Evolutionary conservation across 2,797 vertebrate genomes (phyloP).

Genomic region (Pipistrellus kuhlii): DNA sequence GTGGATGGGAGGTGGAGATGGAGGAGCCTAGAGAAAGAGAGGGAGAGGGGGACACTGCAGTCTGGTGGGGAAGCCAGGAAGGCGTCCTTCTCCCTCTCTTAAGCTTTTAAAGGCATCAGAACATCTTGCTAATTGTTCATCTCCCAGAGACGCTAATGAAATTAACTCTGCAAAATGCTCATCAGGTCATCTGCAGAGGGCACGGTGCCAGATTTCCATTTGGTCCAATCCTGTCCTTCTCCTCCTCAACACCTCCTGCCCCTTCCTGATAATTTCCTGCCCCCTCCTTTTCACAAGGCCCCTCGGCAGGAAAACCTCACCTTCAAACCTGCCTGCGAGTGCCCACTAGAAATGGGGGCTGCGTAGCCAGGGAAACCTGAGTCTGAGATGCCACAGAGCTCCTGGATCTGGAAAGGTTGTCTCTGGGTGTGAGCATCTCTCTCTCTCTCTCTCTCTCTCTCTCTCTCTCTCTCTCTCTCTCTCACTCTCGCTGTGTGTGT

Average conservation of each 20-base stretch:
- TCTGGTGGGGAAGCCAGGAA: conserved; percentile 16
- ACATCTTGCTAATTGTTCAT: conserved; percentile 87
- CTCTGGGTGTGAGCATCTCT: neutral
- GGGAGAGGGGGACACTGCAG: neutral
- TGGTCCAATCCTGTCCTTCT: neutral
- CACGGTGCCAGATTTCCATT: conserved; percentile 62
- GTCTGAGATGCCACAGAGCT: neutral
- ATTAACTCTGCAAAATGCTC: conserved; percentile 80
- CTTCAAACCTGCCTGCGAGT: conserved; percentile 24
- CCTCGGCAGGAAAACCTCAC: conserved; percentile 29
- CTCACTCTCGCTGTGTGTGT: neutral
- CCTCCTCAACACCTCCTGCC: conserved; percentile 13
- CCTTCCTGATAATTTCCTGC: neutral
- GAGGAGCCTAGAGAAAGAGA: conserved; percentile 11
- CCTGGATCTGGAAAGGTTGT: neutral
- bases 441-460: too few relatives aligned
- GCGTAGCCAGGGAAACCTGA: conserved; percentile 61
- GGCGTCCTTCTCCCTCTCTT: conserved; percentile 63
- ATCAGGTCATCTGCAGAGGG: conserved; percentile 79
- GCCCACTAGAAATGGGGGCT: neutral
- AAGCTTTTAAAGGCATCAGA: conserved; percentile 83
- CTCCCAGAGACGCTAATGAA: conserved; percentile 86
- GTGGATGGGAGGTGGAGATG: neutral
- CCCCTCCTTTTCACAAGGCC: neutral
- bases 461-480: too few relatives aligned